phyloP scores from a whole-genome alignment of 1,140 invertebrate genomes.

The Drosophila repletoides region DNA sequence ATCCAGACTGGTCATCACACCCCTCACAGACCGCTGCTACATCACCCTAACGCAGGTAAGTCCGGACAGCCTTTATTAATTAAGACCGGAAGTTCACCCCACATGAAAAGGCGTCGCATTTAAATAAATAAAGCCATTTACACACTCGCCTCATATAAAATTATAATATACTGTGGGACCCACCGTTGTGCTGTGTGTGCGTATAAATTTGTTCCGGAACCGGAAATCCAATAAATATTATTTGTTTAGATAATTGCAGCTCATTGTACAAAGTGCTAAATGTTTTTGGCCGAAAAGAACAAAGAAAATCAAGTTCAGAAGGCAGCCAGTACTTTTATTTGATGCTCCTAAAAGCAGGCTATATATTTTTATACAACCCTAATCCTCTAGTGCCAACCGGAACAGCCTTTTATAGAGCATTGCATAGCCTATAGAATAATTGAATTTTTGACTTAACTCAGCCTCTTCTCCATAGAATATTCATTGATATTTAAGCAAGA shows the following conservation, averaged over 20 bases:
- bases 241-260: constrained; percentile 30
- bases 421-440: too few species aligned
- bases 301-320: too few species aligned
- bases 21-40: constrained; percentile 93
- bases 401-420: too few species aligned
- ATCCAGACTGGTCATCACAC: constrained; percentile 92
- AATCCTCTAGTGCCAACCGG: too few species aligned
- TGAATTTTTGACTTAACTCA: too few species aligned
- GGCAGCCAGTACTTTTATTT: too few species aligned
- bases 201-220: neutral
- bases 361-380: too few species aligned
- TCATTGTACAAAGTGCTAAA: constrained; percentile 5
- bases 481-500: too few species aligned
- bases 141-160: neutral
- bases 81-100: neutral
- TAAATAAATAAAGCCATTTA: neutral
- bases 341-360: too few species aligned
- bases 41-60: constrained; percentile 89
- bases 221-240: constrained; percentile 38
- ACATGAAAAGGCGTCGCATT: neutral
- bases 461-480: too few species aligned
- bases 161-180: neutral
- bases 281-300: too few species aligned
- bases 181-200: neutral
- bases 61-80: neutral